Evolutionary conservation across 2,797 vertebrate species (phyloP), one percentile per base, ranked within the genome.

Genomic region (Melopsittacus undulatus): DNA sequence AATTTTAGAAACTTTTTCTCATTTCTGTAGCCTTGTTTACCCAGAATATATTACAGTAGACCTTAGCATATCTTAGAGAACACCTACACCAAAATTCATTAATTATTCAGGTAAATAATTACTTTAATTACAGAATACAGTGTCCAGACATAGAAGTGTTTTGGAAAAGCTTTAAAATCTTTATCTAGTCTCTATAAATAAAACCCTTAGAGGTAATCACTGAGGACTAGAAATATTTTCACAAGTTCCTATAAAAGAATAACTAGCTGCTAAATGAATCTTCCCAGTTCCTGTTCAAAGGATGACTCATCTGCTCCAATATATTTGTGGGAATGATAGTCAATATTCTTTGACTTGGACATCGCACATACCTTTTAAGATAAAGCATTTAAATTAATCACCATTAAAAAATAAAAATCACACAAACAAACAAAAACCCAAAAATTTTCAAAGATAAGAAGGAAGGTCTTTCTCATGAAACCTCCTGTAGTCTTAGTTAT

Each of bases 191-290:
- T 76, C 78, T 82, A 49, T 74, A 94, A 86, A 87, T 83, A 96
- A 94, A 88, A 57, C 6, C n/a, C 36, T 94, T 90, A 32, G 40
- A 79, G 59, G 45, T 61, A 90, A 90, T 78, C 87, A 79, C 63
- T 38, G 63, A 76, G 74, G 51, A 85, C 70, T 89, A 82, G 74
- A 91, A 87, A 56, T 78, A 86, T 75, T 95, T 94, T 93, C 82
- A 80, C 48, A 93, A 92, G 94, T 92, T 56, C 22, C 82, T 84
- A n/a, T 94, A 83, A 75, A 83, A 95, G 87, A 95, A 80, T 91
- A 81, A 88, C 64, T 95, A 40, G 72, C 77, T 87, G 63, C 43
- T 96, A 92, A 94, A 93, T 63, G 63, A 75, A 32, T 87, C 66
- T 92, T 78, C 77, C 42, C 61, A 79, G 67, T 95, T 69, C 57